Percentiles rank a stretch among this genome's conserved stretches.
These are phyloP conservation scores for Chiloscyllium plagiosum DNA, from an alignment of 2,113 vertebrate species.

Conservation along the genomic window DNA sequence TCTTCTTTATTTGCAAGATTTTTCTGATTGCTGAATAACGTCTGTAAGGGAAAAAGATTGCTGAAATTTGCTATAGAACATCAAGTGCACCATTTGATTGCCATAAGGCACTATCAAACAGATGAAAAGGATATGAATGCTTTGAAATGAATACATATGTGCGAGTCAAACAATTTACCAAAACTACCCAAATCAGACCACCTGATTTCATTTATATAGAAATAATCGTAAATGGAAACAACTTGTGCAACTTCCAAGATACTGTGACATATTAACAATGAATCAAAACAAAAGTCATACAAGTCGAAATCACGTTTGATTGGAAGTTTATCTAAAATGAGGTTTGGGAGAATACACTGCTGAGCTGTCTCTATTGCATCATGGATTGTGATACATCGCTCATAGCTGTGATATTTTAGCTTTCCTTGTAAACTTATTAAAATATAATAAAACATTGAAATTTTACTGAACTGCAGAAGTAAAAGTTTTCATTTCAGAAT, in stretches of 20 bases:
- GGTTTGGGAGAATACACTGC: background rate
- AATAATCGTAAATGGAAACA: background rate
- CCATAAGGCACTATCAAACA: background rate
- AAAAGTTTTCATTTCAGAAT: background rate
- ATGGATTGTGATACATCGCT: background rate
- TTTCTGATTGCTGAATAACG: conserved; percentile 78
- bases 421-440: background rate
- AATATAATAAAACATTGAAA: background rate
- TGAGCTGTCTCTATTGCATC: background rate
- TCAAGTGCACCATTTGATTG: background rate
- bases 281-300: background rate
- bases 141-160: background rate
- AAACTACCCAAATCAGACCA: background rate
- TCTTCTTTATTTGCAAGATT: conserved; percentile 78
- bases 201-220: background rate
- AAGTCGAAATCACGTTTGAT: background rate
- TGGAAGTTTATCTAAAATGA: background rate
- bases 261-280: background rate
- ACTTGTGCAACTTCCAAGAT: background rate
- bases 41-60: conserved; percentile 50
- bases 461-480: background rate
- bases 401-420: background rate
- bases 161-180: background rate
- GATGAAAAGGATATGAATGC: background rate
- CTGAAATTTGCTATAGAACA: background rate